A percentile compares a stretch with the other conserved stretches of the same genome.
Conservation (phyloP, 2,888 invertebrate species). For the Octodonta nipae region DNA sequence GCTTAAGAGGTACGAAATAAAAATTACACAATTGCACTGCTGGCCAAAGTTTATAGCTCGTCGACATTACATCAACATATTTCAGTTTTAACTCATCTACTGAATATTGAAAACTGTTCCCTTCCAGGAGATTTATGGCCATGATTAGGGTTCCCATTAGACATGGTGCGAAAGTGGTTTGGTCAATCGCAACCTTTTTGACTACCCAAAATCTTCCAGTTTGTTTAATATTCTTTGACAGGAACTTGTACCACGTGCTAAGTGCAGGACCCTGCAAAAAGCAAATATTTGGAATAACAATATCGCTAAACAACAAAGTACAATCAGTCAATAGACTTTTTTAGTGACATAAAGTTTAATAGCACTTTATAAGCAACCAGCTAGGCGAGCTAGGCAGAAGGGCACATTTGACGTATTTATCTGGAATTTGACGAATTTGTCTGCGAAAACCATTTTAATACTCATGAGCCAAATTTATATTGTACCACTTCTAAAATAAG, state of each 20-base stretch:
- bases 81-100: slow-evolving; percentile 43
- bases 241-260: slow-evolving; percentile 54
- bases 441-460: too few species aligned
- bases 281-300: too few species aligned
- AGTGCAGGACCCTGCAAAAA: slow-evolving; percentile 47
- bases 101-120: slow-evolving; percentile 40
- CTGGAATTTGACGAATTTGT: too few species aligned
- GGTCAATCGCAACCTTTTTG: slow-evolving; percentile 61
- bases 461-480: too few species aligned
- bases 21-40: slow-evolving; percentile 76
- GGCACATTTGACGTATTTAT: too few species aligned
- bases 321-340: too few species aligned
- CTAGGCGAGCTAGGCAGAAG: too few species aligned
- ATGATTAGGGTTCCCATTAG: slow-evolving; percentile 49
- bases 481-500: too few species aligned
- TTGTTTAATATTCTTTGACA: slow-evolving; percentile 26
- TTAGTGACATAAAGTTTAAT: too few species aligned
- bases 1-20: slow-evolving; percentile 64
- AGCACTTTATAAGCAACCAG: too few species aligned
- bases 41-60: slow-evolving; percentile 71
- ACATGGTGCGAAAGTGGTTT: slow-evolving; percentile 57
- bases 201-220: slow-evolving; percentile 35
- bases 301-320: too few species aligned
- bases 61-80: slow-evolving; percentile 48
- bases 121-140: slow-evolving; percentile 46